A percentile compares a stretch with the other conserved stretches of the same genome.
phyloP scores from a whole-genome alignment of 2,888 invertebrate genomes.

The Cephus rjabovi region DNA sequence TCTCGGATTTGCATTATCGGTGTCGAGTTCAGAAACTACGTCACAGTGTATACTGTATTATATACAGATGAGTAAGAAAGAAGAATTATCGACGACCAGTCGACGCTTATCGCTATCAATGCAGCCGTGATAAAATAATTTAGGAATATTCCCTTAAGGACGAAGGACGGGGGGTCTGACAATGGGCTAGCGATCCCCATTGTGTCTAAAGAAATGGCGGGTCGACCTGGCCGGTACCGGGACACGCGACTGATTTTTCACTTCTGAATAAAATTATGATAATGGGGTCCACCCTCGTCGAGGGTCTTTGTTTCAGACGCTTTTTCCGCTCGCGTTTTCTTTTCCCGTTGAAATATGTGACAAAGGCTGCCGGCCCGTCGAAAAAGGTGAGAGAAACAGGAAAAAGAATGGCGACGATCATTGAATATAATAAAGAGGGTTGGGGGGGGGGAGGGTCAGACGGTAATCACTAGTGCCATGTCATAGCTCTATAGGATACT shows the following conservation, averaged over 20 bases:
- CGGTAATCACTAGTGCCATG: conserved; percentile 1
- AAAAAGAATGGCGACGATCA: conserved; percentile 1
- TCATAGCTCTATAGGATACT: neutral
- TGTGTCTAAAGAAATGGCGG: conserved; percentile 42
- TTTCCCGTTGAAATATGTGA: conserved; percentile 32
- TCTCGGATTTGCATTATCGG: too few relatives aligned
- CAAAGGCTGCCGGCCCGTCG: conserved; percentile 12
- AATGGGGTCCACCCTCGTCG: conserved; percentile 38
- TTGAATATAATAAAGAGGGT: conserved; percentile 7
- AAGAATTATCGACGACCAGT: conserved; percentile 7
- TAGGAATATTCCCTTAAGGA: conserved; percentile 30
- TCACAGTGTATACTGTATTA: neutral
- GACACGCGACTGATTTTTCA: conserved; percentile 57
- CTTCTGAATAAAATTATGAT: conserved; percentile 63
- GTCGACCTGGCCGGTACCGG: conserved; percentile 29
- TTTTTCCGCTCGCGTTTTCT: conserved; percentile 24
- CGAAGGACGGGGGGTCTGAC: conserved; percentile 30
- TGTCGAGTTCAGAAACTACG: too few relatives aligned
- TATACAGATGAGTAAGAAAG: neutral
- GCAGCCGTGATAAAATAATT: conserved; percentile 44
- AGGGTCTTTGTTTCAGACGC: conserved; percentile 50
- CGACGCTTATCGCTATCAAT: conserved; percentile 33
- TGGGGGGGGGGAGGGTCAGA: neutral
- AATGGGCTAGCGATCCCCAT: conserved; percentile 48
- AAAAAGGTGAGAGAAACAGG: conserved; percentile 13